Conservation (phyloP, 2,888 invertebrate genomes). For the Lypha dubia region DNA sequence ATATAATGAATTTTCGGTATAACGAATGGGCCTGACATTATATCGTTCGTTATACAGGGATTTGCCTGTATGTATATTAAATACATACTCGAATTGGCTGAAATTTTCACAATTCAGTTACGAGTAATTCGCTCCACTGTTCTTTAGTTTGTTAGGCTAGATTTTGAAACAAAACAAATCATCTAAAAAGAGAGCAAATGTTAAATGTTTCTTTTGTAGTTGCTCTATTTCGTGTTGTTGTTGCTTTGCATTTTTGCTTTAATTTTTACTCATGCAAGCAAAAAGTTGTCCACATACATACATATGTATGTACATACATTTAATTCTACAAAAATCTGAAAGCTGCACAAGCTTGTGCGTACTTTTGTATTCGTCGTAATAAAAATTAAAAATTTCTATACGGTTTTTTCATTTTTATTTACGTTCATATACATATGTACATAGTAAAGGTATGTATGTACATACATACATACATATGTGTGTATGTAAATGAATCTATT, state of each 20-base stretch:
- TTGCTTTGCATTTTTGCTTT: conserved; percentile 34
- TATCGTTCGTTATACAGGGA: too few relatives aligned
- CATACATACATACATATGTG: neutral
- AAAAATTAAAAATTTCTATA: conserved; percentile 39
- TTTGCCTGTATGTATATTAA: too few relatives aligned
- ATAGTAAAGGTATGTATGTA: neutral
- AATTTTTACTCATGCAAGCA: conserved; percentile 24
- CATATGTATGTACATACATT: too few relatives aligned
- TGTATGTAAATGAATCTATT: conserved; percentile 8
- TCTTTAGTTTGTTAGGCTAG: neutral
- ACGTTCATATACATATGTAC: too few relatives aligned
- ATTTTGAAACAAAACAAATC: conserved; percentile 52
- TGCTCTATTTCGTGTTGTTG: neutral
- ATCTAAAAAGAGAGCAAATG: conserved; percentile 63
- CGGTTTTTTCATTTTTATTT: neutral
- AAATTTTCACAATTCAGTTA: neutral
- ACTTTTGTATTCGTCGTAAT: conserved; percentile 1
- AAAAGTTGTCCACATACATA: conserved; percentile 52
- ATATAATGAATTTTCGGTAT: too few relatives aligned
- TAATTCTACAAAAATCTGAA: conserved; percentile 13
- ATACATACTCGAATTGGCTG: neutral
- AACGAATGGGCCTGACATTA: too few relatives aligned
- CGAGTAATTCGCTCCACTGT: conserved; percentile 10
- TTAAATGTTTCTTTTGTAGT: conserved; percentile 49
- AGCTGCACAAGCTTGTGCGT: neutral